These are phyloP conservation scores for Molossus alvarezi DNA, from an alignment of 2,797 vertebrate species.

Conservation along the genomic window DNA sequence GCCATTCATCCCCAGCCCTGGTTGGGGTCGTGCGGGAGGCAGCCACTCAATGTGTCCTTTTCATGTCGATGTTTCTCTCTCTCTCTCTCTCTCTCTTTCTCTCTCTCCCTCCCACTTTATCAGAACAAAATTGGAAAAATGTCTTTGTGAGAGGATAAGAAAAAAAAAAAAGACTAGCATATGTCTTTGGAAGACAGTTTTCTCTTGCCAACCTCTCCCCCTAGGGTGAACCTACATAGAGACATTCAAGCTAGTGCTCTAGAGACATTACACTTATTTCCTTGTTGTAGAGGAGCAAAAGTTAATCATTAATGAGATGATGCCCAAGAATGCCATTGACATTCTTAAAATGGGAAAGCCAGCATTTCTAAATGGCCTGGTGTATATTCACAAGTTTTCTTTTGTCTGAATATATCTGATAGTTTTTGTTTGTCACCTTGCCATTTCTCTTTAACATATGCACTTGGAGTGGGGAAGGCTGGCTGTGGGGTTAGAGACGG, in stretches of 20 bases:
- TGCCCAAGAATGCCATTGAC: background rate
- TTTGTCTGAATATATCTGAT: background rate
- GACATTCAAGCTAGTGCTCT: background rate
- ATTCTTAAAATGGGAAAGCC: background rate
- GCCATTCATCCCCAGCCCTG: no score
- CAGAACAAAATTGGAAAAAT: no score
- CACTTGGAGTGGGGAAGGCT: background rate
- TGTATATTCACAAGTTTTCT: background rate
- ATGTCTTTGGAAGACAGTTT: slow-evolving; percentile 30
- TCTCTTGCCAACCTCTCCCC: background rate
- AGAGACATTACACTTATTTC: background rate
- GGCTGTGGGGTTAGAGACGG: background rate
- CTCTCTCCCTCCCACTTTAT: no score
- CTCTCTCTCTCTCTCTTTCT: no score
- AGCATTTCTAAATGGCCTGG: slow-evolving; percentile 22
- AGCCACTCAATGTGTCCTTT: no score
- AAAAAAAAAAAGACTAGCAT: background rate
- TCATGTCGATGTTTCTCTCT: no score
- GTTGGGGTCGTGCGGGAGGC: no score
- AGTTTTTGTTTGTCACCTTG: slow-evolving; percentile 2
- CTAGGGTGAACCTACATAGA: background rate
- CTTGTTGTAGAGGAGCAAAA: background rate
- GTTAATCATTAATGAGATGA: background rate
- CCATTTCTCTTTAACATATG: background rate
- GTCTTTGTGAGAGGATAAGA: no score